Conservation (phyloP, 2,888 invertebrate species). For the Serripes groenlandicus region DNA sequence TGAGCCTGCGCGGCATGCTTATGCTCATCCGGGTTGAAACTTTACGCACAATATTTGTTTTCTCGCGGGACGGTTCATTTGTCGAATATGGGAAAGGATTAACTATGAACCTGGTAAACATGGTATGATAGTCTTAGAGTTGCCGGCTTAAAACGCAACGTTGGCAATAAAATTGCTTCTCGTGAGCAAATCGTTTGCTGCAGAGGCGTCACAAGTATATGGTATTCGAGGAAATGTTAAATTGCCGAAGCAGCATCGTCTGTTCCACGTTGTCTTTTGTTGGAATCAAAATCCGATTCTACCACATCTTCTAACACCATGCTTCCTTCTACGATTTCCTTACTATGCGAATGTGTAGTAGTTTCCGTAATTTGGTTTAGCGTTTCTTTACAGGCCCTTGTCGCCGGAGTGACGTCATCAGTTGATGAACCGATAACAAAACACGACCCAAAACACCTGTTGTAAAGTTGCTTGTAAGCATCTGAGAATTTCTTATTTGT, state of each 20-base stretch:
- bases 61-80: no score
- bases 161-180: no score
- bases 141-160: no score
- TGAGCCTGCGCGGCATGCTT: no score
- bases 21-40: no score
- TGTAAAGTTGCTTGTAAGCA: constrained; percentile 28
- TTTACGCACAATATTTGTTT: no score
- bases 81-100: no score
- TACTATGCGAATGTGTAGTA: background rate
- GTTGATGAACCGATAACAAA: background rate
- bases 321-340: no score
- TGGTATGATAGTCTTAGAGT: no score
- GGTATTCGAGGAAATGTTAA: background rate
- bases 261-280: background rate
- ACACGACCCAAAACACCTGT: background rate
- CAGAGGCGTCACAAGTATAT: background rate
- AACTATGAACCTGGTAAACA: no score
- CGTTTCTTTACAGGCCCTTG: background rate
- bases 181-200: background rate
- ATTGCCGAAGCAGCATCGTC: background rate
- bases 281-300: background rate
- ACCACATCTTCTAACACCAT: background rate
- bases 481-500: constrained; percentile 70
- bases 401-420: background rate
- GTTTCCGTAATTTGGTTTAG: background rate